These are phyloP conservation scores for Ochotona princeps DNA, from an alignment of 2,113 vertebrate species.

Conservation along the genomic window DNA sequence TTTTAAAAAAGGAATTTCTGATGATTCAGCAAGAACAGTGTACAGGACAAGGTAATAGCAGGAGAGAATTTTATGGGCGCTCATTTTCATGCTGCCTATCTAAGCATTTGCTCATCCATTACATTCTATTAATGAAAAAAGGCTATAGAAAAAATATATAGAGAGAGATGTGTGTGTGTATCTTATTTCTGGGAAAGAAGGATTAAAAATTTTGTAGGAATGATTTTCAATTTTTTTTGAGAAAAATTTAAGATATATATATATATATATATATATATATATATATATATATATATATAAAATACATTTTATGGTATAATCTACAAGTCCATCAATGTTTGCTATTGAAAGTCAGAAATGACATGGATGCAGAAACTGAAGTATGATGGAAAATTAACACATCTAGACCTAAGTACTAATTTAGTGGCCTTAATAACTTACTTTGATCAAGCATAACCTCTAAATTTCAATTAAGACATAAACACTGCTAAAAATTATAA, in stretches of 20 bases:
- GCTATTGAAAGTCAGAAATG: neutral
- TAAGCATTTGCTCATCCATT: neutral
- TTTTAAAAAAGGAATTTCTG: neutral
- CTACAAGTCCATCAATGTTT: neutral
- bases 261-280: neutral
- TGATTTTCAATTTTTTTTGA: neutral
- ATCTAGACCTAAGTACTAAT: neutral
- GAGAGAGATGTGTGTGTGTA: neutral
- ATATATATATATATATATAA: neutral
- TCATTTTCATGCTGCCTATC: neutral
- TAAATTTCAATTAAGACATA: neutral
- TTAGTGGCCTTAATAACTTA: neutral
- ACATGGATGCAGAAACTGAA: neutral
- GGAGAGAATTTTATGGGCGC: neutral
- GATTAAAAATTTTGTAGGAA: neutral
- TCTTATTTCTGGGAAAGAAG: neutral
- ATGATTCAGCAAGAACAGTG: neutral
- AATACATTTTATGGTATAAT: neutral
- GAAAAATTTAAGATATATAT: neutral
- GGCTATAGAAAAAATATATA: neutral
- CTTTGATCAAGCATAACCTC: neutral
- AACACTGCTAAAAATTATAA: neutral
- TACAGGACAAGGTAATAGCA: neutral
- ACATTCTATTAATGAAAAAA: conserved; percentile 8
- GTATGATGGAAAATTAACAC: neutral